phyloP scores from a whole-genome alignment of 2,113 vertebrate genomes.

The Eleginops maclovinus region DNA sequence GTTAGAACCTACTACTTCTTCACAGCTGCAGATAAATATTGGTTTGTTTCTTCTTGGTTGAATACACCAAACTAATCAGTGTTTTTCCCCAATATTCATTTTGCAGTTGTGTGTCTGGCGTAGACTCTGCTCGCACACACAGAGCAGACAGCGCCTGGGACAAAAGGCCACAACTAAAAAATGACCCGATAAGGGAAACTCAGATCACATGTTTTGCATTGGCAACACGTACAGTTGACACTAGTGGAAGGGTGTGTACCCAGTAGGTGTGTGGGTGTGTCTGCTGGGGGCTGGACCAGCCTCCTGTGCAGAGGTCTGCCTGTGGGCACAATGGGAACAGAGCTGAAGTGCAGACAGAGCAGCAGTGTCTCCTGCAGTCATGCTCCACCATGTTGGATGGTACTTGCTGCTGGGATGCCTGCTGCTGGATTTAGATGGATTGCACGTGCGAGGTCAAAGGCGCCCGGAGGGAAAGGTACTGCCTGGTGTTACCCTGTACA shows the following conservation, averaged over 20 bases:
- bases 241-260: conserved; percentile 51
- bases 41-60: too few species aligned
- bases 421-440: conserved; percentile 70
- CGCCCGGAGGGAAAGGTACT: conserved; percentile 64
- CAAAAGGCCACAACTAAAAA: too few species aligned
- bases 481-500: neutral
- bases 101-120: too few species aligned
- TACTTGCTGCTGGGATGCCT: conserved; percentile 75
- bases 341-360: conserved; percentile 52
- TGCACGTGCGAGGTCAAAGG: conserved; percentile 57
- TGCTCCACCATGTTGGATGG: conserved; percentile 74
- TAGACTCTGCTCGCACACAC: too few species aligned
- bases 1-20: too few species aligned
- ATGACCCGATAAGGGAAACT: too few species aligned
- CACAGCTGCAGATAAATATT: too few species aligned
- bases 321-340: conserved; percentile 52
- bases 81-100: too few species aligned
- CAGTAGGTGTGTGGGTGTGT: conserved; percentile 72
- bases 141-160: too few species aligned
- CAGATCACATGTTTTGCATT: conserved; percentile 25
- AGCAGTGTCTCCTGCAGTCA: conserved; percentile 64
- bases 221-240: conserved; percentile 4
- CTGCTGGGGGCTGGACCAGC: conserved; percentile 55
- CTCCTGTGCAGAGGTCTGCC: conserved; percentile 48
- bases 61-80: too few species aligned